These are phyloP conservation scores for Scopus umbretta DNA, from an alignment of 2,113 vertebrate species.

Conservation along the genomic window DNA sequence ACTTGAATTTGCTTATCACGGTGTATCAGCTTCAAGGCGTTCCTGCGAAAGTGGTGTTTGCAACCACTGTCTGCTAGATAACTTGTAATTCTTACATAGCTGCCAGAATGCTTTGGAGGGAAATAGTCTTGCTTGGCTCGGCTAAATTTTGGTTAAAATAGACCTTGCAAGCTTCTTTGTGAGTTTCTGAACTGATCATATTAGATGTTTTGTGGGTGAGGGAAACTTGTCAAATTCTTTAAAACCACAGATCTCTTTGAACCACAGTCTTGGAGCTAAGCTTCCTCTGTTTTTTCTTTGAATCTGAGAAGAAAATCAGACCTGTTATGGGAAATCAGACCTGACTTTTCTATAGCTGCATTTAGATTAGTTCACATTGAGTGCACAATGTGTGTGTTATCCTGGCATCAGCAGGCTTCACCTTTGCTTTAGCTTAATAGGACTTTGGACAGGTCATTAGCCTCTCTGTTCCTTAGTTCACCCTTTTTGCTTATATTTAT, in stretches of 20 bases:
- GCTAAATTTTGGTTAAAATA: not conserved
- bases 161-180: not conserved
- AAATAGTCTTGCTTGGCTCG: not conserved
- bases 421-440: not conserved
- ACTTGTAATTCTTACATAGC: not conserved
- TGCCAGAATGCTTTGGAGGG: not conserved
- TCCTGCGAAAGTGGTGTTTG: constrained; percentile 23
- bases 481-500: not conserved
- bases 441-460: not conserved
- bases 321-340: not conserved
- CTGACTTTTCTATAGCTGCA: not conserved
- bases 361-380: not conserved
- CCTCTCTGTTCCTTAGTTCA: not conserved
- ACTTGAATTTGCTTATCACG: constrained; percentile 50
- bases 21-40: constrained; percentile 1
- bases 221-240: not conserved
- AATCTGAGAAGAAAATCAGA: not conserved
- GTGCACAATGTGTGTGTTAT: not conserved
- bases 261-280: not conserved
- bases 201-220: not conserved
- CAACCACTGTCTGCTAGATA: not conserved
- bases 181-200: not conserved
- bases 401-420: not conserved
- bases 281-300: not conserved
- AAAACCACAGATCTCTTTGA: not conserved